Evolutionary conservation across 2,797 vertebrate genomes (phyloP), one percentile per base, ranked within the genome.

Genomic region (Cirrhinus mrigala): DNA sequence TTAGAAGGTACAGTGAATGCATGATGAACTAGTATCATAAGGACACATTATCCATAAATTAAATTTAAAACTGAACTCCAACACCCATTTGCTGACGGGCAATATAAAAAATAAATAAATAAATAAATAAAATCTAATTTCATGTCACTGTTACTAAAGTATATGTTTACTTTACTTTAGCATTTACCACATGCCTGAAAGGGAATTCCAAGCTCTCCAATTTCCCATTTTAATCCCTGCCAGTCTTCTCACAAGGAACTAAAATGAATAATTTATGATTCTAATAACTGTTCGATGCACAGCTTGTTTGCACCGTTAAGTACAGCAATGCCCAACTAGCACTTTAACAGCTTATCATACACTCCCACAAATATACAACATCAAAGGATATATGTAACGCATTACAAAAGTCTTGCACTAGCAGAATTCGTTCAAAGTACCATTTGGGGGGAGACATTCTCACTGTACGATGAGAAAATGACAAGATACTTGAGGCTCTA

Each of bases 151-250:
- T 40, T 58, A 15, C 29, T 58, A 12, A 77, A 77, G 9, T 56
- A 20, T n/a, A 54, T 9, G 22, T 78, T 78, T 78, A 14, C 15
- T 78, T 78, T 79, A 14, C 15, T 64, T 66, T 9, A 79, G 11
- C 40, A 66, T 79, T 27, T 22, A 29, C 15, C 33, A 46, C 37
- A 4, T 62, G 24, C n/a, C 58, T 64, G 58, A 62, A 64, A 48
- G 15, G 4, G 18, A 24, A 24, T n/a, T 80, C 6, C 78, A 29
- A 68, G 20, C 29, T 37, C 27, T 52, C 0, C 5, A 50, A 79
- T 50, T 50, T 10, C 40, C 16, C 22, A 33, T 66, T 66, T 66
- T 22, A 79, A 79, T 33, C 16, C n/a, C 6, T 66, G 40, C 48
- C 77, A 50, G 62, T 69, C 62, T 27, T 66, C 27, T 24, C 20